phyloP scores from a whole-genome alignment of 2,888 invertebrate species.

The Caenorhabditis sinica region DNA sequence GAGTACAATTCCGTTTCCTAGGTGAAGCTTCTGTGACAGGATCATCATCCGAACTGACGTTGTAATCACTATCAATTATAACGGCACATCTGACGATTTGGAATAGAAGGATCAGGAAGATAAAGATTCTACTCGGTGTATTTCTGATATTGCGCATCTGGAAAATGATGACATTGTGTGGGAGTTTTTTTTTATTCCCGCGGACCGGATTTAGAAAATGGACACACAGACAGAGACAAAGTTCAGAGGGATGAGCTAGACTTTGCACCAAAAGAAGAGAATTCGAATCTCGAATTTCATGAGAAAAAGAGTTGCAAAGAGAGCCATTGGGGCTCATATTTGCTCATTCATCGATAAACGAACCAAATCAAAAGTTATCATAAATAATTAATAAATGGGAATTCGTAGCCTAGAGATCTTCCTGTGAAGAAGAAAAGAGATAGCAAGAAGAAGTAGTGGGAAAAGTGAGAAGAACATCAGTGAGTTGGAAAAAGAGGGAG shows the following conservation, averaged over 20 bases:
- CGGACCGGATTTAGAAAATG: constrained; percentile 1
- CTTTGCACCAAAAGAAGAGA: constrained; percentile 9
- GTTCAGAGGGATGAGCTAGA: constrained; percentile 36
- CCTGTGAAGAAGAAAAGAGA: neutral
- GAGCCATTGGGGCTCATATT: constrained; percentile 4
- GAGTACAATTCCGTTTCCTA: constrained; percentile 75
- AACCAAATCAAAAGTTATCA: constrained; percentile 61
- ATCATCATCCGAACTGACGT: constrained; percentile 70
- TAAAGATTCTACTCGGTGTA: constrained; percentile 21
- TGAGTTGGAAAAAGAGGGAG: constrained; percentile 43
- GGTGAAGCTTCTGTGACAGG: constrained; percentile 50
- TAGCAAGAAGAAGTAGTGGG: constrained; percentile 21
- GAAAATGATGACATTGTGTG: neutral
- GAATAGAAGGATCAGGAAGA: constrained; percentile 17
- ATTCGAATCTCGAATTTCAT: constrained; percentile 52
- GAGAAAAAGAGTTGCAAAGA: constrained; percentile 25
- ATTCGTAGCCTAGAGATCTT: constrained; percentile 37
- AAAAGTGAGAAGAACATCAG: constrained; percentile 47
- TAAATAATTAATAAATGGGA: constrained; percentile 48
- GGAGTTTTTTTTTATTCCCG: neutral
- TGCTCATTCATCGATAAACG: constrained; percentile 55
- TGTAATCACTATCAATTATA: constrained; percentile 75
- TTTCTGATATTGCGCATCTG: constrained; percentile 50
- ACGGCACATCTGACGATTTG: constrained; percentile 44
- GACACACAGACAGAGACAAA: constrained; percentile 35